phyloP scores from a whole-genome alignment of 1,140 invertebrate genomes.

The Vanessa atalanta region DNA sequence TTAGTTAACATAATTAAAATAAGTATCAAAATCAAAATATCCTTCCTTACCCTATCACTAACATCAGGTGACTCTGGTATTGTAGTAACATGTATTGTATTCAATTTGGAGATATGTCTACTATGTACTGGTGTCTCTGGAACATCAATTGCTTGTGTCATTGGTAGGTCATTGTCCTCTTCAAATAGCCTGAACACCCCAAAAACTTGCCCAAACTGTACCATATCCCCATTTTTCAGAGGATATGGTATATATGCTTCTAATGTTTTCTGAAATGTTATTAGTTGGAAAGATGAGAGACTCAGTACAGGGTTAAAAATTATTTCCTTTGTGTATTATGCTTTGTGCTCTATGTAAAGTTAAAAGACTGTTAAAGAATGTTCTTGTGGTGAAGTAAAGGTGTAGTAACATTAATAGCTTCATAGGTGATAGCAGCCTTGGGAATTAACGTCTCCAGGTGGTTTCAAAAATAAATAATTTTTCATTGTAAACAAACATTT shows the following conservation, averaged over 20 bases:
- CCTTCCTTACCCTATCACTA: slow-evolving; percentile 56
- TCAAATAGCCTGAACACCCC: slow-evolving; percentile 65
- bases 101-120: slow-evolving; percentile 47
- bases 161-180: slow-evolving; percentile 61
- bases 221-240: slow-evolving; percentile 63
- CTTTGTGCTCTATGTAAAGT: too few relatives aligned
- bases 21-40: too few relatives aligned
- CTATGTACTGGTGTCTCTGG: slow-evolving; percentile 60
- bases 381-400: too few relatives aligned
- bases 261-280: slow-evolving; percentile 57
- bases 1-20: not conserved
- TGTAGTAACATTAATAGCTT: too few relatives aligned
- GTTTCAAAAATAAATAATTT: too few relatives aligned
- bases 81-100: slow-evolving; percentile 41
- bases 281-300: not conserved
- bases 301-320: too few relatives aligned
- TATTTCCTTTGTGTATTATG: too few relatives aligned
- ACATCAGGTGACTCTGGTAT: slow-evolving; percentile 71
- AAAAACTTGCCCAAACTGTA: slow-evolving; percentile 69
- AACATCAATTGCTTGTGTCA: slow-evolving; percentile 68
- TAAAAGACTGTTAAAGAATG: too few relatives aligned
- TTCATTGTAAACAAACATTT: too few relatives aligned
- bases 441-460: too few relatives aligned
- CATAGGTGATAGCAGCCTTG: too few relatives aligned
- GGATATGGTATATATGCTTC: slow-evolving; percentile 63